These are phyloP conservation scores for Recurvirostra avosetta DNA, from an alignment of 2,113 vertebrate genomes.

Conservation along the genomic window DNA sequence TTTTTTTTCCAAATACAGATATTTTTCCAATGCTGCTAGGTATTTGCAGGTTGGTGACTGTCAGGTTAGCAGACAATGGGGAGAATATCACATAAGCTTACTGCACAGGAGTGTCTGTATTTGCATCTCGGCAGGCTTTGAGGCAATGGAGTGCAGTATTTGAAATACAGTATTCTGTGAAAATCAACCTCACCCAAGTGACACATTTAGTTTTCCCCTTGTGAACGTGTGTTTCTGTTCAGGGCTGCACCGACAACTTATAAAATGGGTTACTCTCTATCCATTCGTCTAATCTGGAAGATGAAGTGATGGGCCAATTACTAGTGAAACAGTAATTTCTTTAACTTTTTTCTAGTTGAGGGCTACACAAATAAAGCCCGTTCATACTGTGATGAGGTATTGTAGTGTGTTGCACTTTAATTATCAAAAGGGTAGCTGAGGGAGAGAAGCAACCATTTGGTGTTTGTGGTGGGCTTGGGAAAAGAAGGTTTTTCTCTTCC, in stretches of 20 bases:
- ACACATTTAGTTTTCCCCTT: background rate
- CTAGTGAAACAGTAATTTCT: background rate
- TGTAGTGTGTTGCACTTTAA: background rate
- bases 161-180: background rate
- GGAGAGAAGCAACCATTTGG: background rate
- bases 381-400: rapidly evolving
- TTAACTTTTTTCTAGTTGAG: background rate
- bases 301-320: background rate
- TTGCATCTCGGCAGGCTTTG: background rate
- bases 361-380: background rate
- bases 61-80: background rate
- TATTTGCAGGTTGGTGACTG: background rate
- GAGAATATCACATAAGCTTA: background rate
- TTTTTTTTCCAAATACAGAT: background rate
- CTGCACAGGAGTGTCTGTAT: background rate
- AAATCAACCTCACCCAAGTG: background rate
- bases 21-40: background rate
- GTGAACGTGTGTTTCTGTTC: background rate
- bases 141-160: background rate
- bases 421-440: background rate
- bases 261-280: background rate
- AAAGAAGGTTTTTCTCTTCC: background rate
- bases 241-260: background rate
- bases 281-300: background rate
- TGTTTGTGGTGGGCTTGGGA: background rate